Percentiles rank a stretch among this genome's conserved stretches.
phyloP scores from a whole-genome alignment of 2,888 invertebrate species.

The Drosophila neutralis region DNA sequence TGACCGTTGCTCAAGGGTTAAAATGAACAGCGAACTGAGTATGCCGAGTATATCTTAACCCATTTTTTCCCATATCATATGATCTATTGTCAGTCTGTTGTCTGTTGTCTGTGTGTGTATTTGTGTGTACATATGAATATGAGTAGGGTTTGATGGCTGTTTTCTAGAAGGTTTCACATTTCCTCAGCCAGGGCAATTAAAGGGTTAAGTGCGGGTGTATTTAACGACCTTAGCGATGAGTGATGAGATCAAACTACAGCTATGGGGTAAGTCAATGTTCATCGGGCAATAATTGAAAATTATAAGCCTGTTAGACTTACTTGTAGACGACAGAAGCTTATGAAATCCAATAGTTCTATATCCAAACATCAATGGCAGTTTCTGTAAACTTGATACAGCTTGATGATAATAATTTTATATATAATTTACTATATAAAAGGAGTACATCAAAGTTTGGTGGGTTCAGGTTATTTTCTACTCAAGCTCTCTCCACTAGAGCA shows the following conservation, averaged over 20 bases:
- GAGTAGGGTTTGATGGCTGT: conserved; percentile 38
- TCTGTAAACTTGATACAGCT: not conserved
- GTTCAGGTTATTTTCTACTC: not conserved
- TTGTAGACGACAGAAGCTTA: not conserved
- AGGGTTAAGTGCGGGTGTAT: conserved; percentile 52
- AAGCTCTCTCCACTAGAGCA: not conserved
- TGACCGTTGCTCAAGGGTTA: conserved; percentile 56
- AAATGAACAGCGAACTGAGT: conserved; percentile 27
- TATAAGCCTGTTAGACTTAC: conserved; percentile 9
- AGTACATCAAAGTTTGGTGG: not conserved
- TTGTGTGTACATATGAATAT: conserved; percentile 22
- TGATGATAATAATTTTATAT: not conserved
- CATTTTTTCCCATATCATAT: conserved; percentile 52
- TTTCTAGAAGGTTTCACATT: conserved; percentile 31
- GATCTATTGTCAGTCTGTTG: conserved; percentile 49
- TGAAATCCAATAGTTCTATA: not conserved
- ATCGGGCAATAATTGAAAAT: conserved; percentile 15
- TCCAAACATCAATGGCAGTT: not conserved
- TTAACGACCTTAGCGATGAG: conserved; percentile 23
- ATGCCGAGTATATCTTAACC: conserved; percentile 18
- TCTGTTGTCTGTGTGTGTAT: conserved; percentile 21
- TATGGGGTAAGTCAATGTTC: conserved; percentile 9
- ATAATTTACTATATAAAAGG: too few relatives aligned
- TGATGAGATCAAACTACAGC: conserved; percentile 13
- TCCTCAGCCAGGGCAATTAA: conserved; percentile 60